These are phyloP conservation scores for Serrognathus titanus DNA, from an alignment of 2,888 invertebrate genomes.

Conservation along the genomic window DNA sequence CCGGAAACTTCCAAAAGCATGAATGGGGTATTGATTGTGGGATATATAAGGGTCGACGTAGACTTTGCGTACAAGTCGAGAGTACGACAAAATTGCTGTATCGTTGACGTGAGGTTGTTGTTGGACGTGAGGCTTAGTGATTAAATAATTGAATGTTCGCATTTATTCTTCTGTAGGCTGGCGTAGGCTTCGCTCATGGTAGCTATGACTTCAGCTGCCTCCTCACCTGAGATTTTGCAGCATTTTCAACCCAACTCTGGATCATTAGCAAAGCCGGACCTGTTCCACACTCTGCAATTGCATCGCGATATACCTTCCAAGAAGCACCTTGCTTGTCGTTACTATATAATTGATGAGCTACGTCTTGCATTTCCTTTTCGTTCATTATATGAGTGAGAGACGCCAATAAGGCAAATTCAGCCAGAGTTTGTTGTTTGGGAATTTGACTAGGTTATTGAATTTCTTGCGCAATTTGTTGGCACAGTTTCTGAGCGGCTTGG, in stretches of 20 bases:
- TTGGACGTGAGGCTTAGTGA: conserved; percentile 51
- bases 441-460: conserved; percentile 58
- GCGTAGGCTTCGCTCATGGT: conserved; percentile 53
- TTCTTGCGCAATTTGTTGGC: conserved; percentile 59
- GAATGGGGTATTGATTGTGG: conserved; percentile 61
- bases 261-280: conserved; percentile 63
- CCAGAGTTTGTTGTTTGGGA: conserved; percentile 56
- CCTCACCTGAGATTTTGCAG: conserved; percentile 49
- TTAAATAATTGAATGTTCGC: conserved; percentile 57
- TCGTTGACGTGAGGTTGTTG: conserved; percentile 54
- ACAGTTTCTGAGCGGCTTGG: conserved; percentile 40
- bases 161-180: conserved; percentile 64
- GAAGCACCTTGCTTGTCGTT: conserved; percentile 41
- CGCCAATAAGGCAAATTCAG: conserved; percentile 62
- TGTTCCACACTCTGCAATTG: conserved; percentile 65
- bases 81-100: conserved; percentile 58
- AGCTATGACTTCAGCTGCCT: conserved; percentile 60
- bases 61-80: conserved; percentile 58
- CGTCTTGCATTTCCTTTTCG: conserved; percentile 57
- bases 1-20: conserved; percentile 61
- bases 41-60: conserved; percentile 58
- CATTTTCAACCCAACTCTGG: conserved; percentile 57
- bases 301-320: conserved; percentile 66
- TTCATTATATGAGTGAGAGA: conserved; percentile 60
- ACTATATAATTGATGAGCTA: conserved; percentile 53